These are phyloP conservation scores for Cosmia pyralina DNA, from an alignment of 2,888 invertebrate genomes.

Conservation along the genomic window DNA sequence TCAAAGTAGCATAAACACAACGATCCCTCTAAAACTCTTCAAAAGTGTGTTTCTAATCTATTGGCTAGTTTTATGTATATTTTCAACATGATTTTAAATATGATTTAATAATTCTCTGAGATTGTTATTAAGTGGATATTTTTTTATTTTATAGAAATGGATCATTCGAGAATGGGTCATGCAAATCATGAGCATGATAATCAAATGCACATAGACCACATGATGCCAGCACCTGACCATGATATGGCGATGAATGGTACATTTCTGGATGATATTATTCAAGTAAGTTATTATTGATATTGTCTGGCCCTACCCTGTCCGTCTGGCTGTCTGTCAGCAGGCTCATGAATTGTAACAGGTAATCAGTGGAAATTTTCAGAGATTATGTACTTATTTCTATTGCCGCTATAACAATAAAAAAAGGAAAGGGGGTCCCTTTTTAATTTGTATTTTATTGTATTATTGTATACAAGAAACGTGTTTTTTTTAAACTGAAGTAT, in stretches of 20 bases:
- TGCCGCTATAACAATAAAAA: too few species aligned
- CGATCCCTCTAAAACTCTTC: background rate
- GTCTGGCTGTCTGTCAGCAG: too few species aligned
- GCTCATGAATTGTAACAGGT: too few species aligned
- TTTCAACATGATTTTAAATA: background rate
- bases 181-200: conserved; percentile 68
- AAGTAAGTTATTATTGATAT: conserved; percentile 35
- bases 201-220: conserved; percentile 66
- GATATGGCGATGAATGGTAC: conserved; percentile 67
- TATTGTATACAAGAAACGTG: too few species aligned
- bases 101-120: background rate
- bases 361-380: too few species aligned
- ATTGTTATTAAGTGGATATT: background rate
- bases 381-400: too few species aligned
- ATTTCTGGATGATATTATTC: conserved; percentile 61
- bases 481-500: too few species aligned
- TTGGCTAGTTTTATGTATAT: background rate
- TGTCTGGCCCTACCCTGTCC: background rate
- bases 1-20: background rate
- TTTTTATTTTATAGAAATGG: conserved; percentile 60
- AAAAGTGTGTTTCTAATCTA: background rate
- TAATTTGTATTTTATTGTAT: too few species aligned
- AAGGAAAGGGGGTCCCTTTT: too few species aligned
- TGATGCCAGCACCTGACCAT: conserved; percentile 63
- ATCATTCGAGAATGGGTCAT: conserved; percentile 72